phyloP scores from a whole-genome alignment of 1,140 invertebrate species.

The Cydia strobilella region DNA sequence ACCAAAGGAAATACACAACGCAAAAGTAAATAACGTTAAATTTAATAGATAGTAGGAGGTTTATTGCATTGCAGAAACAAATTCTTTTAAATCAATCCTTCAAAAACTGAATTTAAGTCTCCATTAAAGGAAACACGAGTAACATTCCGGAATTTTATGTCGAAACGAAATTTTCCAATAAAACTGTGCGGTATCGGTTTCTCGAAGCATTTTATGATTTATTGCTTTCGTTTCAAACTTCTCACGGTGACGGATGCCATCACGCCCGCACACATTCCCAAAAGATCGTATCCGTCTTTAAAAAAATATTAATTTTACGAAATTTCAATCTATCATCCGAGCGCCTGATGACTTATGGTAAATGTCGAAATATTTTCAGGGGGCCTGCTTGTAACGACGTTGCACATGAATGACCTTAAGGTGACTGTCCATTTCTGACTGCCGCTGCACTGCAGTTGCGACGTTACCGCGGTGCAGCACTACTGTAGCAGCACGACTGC shows the following conservation, averaged over 20 bases:
- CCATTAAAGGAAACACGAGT: conserved; percentile 22
- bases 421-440: too few relatives aligned
- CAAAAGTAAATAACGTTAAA: background rate
- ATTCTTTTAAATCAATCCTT: background rate
- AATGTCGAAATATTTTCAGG: background rate
- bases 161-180: conserved; percentile 26
- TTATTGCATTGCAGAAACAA: background rate
- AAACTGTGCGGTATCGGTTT: conserved; percentile 28
- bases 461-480: too few relatives aligned
- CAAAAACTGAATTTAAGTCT: background rate
- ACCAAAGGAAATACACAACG: background rate
- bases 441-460: too few relatives aligned
- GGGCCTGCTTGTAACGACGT: conserved; percentile 33
- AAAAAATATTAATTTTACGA: conserved; percentile 26
- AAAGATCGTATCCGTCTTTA: conserved; percentile 4
- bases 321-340: background rate
- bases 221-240: conserved; percentile 28
- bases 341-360: background rate
- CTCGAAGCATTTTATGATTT: conserved; percentile 26
- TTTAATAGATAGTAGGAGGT: background rate
- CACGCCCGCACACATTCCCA: background rate
- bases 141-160: conserved; percentile 22
- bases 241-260: conserved; percentile 8
- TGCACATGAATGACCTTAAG: conserved; percentile 25
- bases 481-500: too few relatives aligned